These are phyloP conservation scores for Bruchidius siliquastri DNA, from an alignment of 2,888 invertebrate genomes.

Conservation along the genomic window DNA sequence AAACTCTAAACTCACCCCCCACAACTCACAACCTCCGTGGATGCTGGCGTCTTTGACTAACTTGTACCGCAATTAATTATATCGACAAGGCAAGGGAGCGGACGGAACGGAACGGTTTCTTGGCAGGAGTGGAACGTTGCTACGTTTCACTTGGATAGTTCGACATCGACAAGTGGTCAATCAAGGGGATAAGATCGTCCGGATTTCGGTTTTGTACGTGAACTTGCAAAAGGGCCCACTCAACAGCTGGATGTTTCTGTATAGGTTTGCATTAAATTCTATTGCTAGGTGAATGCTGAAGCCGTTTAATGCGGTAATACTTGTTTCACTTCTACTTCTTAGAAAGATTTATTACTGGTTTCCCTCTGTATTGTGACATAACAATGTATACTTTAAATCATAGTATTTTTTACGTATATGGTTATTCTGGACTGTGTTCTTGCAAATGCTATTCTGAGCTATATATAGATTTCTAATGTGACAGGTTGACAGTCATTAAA, in stretches of 20 bases:
- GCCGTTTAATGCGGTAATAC: background rate
- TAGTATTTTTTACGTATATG: too few relatives aligned
- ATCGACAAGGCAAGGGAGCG: slow-evolving; percentile 16
- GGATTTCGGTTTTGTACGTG: background rate
- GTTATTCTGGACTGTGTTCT: too few relatives aligned
- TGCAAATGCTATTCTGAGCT: too few relatives aligned
- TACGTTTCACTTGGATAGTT: slow-evolving; percentile 18
- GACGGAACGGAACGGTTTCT: slow-evolving; percentile 11
- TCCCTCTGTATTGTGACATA: too few relatives aligned
- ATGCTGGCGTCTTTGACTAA: slow-evolving; percentile 22
- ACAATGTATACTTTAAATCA: too few relatives aligned
- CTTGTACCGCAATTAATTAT: slow-evolving; percentile 23
- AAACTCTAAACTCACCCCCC: slow-evolving; percentile 13
- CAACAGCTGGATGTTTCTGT: background rate
- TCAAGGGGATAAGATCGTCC: background rate
- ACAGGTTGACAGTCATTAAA: too few relatives aligned
- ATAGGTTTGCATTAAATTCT: background rate
- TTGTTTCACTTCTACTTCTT: background rate
- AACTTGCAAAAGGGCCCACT: background rate
- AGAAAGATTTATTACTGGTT: too few relatives aligned
- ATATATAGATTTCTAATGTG: too few relatives aligned
- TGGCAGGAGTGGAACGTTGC: slow-evolving; percentile 12
- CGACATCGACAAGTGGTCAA: background rate
- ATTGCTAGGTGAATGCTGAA: background rate
- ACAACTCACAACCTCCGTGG: slow-evolving; percentile 17